These are phyloP conservation scores for Acrocephalus scirpaceus DNA, from an alignment of 2,797 vertebrate genomes.

Conservation along the genomic window DNA sequence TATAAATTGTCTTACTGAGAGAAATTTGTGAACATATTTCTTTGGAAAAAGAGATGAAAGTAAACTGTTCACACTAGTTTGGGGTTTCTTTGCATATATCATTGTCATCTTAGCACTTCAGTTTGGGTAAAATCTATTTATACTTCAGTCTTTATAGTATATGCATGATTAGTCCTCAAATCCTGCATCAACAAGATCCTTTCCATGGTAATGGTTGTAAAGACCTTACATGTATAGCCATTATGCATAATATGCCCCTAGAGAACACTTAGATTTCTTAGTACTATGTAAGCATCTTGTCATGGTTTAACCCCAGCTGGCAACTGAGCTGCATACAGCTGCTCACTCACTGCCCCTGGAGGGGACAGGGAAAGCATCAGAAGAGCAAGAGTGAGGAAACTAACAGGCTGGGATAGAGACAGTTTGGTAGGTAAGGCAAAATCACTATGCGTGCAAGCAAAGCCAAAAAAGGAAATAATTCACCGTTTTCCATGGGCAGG, in stretches of 20 bases:
- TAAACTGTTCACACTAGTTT: not conserved
- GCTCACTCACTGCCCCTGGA: not conserved
- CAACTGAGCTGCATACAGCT: not conserved
- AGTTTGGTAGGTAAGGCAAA: not conserved
- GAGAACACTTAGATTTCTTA: slow-evolving; percentile 3
- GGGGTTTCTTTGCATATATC: not conserved
- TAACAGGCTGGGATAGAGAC: not conserved
- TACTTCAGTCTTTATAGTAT: not conserved
- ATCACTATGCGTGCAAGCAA: not conserved
- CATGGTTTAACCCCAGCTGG: not conserved
- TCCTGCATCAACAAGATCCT: slow-evolving; percentile 10
- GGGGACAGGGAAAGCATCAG: not conserved
- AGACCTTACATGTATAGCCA: not conserved
- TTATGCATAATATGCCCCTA: slow-evolving; percentile 24
- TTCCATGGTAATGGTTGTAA: slow-evolving; percentile 22
- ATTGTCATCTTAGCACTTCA: not conserved
- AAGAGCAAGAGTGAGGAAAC: not conserved
- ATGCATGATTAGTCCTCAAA: slow-evolving; percentile 28
- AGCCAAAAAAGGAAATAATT: not conserved
- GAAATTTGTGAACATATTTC: not conserved
- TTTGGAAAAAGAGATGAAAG: not conserved
- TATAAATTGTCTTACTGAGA: not conserved
- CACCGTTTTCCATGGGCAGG: not conserved
- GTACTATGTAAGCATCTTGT: not conserved
- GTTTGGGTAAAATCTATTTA: not conserved